phyloP scores from a whole-genome alignment of 2,888 invertebrate species.

The Matsumyia berberina region DNA sequence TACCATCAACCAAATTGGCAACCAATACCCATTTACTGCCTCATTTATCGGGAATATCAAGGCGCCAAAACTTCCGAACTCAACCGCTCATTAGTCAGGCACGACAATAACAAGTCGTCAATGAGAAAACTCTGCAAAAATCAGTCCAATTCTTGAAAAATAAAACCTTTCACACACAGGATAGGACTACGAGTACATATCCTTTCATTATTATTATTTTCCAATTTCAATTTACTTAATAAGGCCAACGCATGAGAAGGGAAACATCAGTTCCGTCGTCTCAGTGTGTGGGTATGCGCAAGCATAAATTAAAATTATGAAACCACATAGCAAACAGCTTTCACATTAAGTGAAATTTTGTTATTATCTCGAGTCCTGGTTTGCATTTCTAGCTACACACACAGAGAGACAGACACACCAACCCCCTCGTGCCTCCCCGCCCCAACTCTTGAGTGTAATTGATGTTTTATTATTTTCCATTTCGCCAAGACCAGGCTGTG shows the following conservation, averaged over 20 bases:
- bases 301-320: constrained; percentile 71
- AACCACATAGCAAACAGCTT: constrained; percentile 75
- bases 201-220: constrained; percentile 69
- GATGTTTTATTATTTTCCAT: constrained; percentile 74
- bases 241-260: constrained; percentile 54
- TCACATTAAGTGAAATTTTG: constrained; percentile 70
- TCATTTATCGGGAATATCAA: constrained; percentile 11
- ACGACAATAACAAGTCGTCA: constrained; percentile 58
- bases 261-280: constrained; percentile 61
- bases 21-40: neutral
- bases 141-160: constrained; percentile 5
- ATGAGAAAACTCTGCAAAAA: neutral
- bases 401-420: neutral
- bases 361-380: constrained; percentile 63
- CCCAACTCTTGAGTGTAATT: constrained; percentile 64
- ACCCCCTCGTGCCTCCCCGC: neutral
- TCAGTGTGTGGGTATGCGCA: constrained; percentile 42
- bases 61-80: constrained; percentile 54
- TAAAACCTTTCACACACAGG: constrained; percentile 24
- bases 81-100: constrained; percentile 63
- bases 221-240: constrained; percentile 72
- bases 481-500: constrained; percentile 55
- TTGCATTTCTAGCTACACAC: constrained; percentile 39
- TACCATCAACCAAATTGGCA: constrained; percentile 38
- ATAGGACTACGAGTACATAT: constrained; percentile 41